Evolutionary conservation across 2,797 vertebrate species (phyloP), one percentile per base, ranked within the genome.

Genomic region (Onychomys arenicola): DNA sequence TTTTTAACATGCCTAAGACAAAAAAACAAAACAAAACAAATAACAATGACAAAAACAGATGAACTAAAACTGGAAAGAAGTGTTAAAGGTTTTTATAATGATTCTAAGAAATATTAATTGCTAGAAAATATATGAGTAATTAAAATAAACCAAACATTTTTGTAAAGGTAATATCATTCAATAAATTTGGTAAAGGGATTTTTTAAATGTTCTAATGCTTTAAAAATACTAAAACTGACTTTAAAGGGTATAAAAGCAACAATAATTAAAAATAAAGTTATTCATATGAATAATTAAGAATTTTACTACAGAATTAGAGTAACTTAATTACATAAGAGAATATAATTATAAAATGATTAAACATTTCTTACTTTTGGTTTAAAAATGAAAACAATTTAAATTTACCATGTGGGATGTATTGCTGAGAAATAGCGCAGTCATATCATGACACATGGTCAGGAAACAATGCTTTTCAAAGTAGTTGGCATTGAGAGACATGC

Each of bases 71-170:
- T 67, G 23, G 52, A 6, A 81, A 46, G 13, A 93, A 77, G 61
- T 75, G 0, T 69, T 63, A 59, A 43, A 92, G 2, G 17, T 8
- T 90, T 29, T 81, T 63, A 59, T 61, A 87, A 91, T 6, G 90
- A 81, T 73, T 82, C 29, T 32, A 17, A 78, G 57, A 32, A 69
- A 69, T 84, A 46, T 16, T 91, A 82, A 86, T 89, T 94, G 40
- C 46, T 78, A 61, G 49, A 93, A 92, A 90, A 91, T 81, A 34
- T 85, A 23, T 61, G 21, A 92, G 49, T 76, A 40, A 19, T 76
- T 91, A 92, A 96, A 90, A 80, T 82, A 80, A 89, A 49, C 52
- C 16, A 89, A 67, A 10, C 16, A 21, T 37, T 63, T 87, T 93
- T 89, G 6, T 13, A 83, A 34, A 61, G 16, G 37, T 61, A 59